Percentiles rank a stretch among this genome's conserved stretches.
These are phyloP conservation scores for Drosophila flavopinicola DNA, from an alignment of 2,888 invertebrate species.

Conservation along the genomic window DNA sequence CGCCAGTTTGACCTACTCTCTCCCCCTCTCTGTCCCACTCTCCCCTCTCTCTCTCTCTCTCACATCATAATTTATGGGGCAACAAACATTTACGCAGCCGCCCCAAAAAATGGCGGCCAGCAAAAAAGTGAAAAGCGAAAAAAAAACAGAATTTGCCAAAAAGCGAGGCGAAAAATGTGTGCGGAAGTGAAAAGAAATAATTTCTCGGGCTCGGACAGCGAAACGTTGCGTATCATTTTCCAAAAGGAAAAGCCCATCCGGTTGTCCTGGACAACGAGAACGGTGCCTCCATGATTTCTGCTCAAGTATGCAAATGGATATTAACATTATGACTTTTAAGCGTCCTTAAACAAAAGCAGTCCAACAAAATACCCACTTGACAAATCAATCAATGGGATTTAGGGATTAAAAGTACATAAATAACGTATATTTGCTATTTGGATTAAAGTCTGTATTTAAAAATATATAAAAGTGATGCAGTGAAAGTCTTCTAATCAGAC, in stretches of 20 bases:
- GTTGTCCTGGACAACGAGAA: constrained; percentile 15
- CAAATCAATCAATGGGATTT: constrained; percentile 9
- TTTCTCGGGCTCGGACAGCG: constrained; percentile 48
- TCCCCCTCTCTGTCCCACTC: constrained; percentile 14
- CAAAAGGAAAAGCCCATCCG: constrained; percentile 31
- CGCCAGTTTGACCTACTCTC: constrained; percentile 9
- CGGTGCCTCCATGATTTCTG: constrained; percentile 35
- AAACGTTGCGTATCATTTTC: constrained; percentile 50
- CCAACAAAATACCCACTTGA: constrained; percentile 1
- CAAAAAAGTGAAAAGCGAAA: constrained; percentile 12
- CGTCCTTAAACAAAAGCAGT: constrained; percentile 1
- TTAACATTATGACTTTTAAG: constrained; percentile 18
- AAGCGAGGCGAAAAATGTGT: constrained; percentile 13
- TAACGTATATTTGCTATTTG: too few species aligned
- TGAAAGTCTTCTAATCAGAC: too few species aligned
- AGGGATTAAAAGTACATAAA: too few species aligned
- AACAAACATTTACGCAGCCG: constrained; percentile 53
- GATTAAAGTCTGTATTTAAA: too few species aligned
- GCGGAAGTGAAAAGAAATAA: constrained; percentile 54
- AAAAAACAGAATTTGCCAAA: constrained; percentile 1
- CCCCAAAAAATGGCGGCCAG: constrained; percentile 24
- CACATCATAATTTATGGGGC: constrained; percentile 71
- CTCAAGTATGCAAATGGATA: constrained; percentile 36
- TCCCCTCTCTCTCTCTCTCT: constrained; percentile 20
- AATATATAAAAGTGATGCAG: too few species aligned